phyloP scores from a whole-genome alignment of 92 coral and sea anemone species.

The Parazoanthus swiftii region DNA sequence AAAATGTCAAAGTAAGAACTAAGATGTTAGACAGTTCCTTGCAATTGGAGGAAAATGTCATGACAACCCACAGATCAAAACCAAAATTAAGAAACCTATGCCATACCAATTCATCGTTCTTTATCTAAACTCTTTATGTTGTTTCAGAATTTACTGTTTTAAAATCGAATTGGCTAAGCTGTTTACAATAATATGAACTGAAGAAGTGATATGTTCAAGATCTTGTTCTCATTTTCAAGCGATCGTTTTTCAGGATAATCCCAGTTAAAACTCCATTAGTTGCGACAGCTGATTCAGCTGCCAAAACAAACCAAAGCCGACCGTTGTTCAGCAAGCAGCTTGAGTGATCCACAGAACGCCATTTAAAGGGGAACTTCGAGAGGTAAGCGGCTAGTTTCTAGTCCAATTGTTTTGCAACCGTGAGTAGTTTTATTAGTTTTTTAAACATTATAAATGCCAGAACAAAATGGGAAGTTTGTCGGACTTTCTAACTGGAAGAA shows the following conservation, averaged over 20 bases:
- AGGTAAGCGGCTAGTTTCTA: no score
- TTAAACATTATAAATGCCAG: no score
- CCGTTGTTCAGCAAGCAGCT: neutral
- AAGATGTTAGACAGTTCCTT: no score
- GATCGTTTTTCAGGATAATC: neutral
- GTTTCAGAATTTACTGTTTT: neutral
- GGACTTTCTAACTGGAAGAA: no score
- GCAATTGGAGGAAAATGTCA: neutral
- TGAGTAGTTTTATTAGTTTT: no score
- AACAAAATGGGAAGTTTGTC: no score
- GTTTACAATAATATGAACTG: neutral
- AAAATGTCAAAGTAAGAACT: neutral
- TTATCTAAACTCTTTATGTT: neutral
- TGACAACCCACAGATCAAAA: neutral
- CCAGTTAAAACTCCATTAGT: neutral
- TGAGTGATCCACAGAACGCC: no score
- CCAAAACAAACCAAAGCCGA: neutral
- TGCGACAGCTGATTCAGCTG: neutral
- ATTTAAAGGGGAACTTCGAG: no score
- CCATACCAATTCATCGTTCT: neutral
- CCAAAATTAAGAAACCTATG: neutral
- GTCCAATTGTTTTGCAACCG: no score
- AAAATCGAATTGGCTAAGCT: neutral
- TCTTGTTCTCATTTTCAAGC: neutral
- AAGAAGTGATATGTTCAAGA: neutral